Evolutionary conservation across 2,113 vertebrate genomes (phyloP).

Genomic region (Strix aluco): DNA sequence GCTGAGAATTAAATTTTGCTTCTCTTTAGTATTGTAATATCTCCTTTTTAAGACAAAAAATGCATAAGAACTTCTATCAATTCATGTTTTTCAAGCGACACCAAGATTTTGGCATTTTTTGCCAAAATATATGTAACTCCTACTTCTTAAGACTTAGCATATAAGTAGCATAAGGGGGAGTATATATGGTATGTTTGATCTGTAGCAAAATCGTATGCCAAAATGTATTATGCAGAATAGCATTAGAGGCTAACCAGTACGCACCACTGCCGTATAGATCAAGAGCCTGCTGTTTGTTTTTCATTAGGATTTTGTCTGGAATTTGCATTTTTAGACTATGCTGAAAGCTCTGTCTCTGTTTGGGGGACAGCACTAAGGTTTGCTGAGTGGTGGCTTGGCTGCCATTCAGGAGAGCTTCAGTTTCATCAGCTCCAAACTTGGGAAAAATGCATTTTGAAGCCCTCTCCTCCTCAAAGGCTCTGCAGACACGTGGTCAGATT

Average conservation of each 20-base stretch:
- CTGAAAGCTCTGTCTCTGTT: not conserved
- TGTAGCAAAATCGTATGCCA: not conserved
- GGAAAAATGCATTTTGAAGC: not conserved
- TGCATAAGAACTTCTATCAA: rapidly evolving
- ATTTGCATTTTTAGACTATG: not conserved
- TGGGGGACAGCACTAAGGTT: not conserved
- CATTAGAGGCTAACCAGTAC: not conserved
- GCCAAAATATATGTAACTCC: not conserved
- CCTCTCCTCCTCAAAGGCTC: not conserved
- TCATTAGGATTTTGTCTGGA: not conserved
- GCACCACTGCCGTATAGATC: not conserved
- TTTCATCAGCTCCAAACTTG: not conserved
- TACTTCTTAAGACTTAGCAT: not conserved
- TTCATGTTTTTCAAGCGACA: not conserved
- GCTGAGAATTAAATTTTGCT: not conserved
- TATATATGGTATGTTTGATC: not conserved
- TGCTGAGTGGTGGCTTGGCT: not conserved
- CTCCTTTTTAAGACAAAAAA: not conserved
- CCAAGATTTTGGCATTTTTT: not conserved
- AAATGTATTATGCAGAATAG: not conserved
- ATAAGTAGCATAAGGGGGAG: not conserved
- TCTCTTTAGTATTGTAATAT: not conserved
- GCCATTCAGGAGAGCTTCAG: not conserved
- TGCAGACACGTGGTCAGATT: not conserved
- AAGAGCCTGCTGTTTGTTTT: not conserved